Evolutionary conservation across 2,113 vertebrate genomes (phyloP).

Genomic region (Miniopterus natalensis): DNA sequence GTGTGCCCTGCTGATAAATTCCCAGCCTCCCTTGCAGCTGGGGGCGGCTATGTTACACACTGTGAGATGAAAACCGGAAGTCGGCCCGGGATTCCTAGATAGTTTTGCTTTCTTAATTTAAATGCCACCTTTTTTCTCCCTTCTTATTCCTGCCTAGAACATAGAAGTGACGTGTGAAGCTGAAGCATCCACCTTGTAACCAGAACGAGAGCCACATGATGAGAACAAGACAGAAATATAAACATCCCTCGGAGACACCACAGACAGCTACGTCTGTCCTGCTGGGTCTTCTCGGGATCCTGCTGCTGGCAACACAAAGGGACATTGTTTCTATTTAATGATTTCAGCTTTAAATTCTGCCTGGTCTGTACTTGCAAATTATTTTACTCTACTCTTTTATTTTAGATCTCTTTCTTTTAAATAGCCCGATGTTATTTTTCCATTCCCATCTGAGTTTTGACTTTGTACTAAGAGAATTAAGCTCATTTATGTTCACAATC

Average conservation of each 20-base stretch:
- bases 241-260: not conserved
- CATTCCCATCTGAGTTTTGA: conserved; percentile 39
- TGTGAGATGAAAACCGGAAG: not conserved
- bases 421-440: conserved; percentile 39
- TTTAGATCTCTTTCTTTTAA: not conserved
- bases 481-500: not conserved
- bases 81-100: not conserved
- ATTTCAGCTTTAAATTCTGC: conserved; percentile 11
- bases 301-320: not conserved
- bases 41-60: not conserved
- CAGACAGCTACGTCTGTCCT: not conserved
- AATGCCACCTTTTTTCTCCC: not conserved
- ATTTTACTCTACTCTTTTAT: not conserved
- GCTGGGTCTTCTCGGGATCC: not conserved
- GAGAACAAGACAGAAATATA: not conserved
- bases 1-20: not conserved
- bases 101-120: not conserved
- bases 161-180: not conserved
- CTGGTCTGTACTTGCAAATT: conserved; percentile 19
- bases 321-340: not conserved
- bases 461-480: conserved; percentile 42
- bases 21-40: not conserved
- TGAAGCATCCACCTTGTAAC: not conserved
- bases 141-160: not conserved
- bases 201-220: not conserved